Evolutionary conservation across 1,140 invertebrate genomes (phyloP).

Genomic region (Drosophila pectinifera): DNA sequence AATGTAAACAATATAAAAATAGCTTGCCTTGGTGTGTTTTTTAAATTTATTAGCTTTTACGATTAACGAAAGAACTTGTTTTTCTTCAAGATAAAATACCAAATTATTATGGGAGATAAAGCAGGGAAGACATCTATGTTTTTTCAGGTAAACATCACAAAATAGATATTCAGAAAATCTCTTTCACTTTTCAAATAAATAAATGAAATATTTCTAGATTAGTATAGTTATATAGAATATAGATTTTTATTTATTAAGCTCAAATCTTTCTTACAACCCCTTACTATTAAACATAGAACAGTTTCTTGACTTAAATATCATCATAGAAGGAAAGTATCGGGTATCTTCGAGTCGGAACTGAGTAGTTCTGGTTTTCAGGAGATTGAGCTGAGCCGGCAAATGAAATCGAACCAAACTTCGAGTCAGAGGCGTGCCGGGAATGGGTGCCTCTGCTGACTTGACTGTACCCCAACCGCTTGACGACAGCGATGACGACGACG

Average conservation of each 20-base stretch:
- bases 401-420: conserved; percentile 12
- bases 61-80: background rate
- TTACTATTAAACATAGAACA: background rate
- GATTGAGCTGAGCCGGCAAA: conserved; percentile 7
- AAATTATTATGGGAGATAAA: no score
- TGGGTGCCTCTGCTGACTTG: conserved; percentile 20
- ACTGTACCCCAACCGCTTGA: conserved; percentile 39
- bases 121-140: no score
- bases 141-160: no score
- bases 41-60: background rate
- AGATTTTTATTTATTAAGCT: background rate
- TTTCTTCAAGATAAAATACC: background rate
- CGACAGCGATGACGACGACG: conserved; percentile 43
- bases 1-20: conserved; percentile 10
- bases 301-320: background rate
- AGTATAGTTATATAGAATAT: no score
- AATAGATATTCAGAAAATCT: no score
- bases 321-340: no score
- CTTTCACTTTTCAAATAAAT: no score
- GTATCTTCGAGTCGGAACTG: background rate
- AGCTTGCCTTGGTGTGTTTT: background rate
- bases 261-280: no score
- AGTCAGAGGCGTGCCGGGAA: conserved; percentile 23
- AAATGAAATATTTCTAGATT: no score
- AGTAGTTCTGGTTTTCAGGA: conserved; percentile 4